Evolutionary conservation across 30 jellyfish, hydroid and myxozoan species (phyloP).

Genomic region (Clytia hemisphaerica): DNA sequence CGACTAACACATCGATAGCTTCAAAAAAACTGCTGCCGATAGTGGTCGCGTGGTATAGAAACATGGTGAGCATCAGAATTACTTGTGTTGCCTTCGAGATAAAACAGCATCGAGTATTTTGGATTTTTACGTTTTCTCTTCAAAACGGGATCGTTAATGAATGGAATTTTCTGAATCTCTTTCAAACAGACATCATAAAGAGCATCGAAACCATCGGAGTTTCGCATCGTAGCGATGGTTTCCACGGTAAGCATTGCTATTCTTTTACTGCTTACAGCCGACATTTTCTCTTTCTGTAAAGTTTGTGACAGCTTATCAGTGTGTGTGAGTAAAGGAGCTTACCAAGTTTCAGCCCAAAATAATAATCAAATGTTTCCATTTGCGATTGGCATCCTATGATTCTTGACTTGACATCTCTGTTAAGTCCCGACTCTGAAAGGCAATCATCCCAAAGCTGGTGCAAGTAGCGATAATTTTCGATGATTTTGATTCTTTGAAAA

Average conservation of each 20-base stretch:
- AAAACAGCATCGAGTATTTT: slow-evolving; percentile 24
- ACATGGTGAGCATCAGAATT: slow-evolving; percentile 28
- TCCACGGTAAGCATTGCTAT: slow-evolving; percentile 39
- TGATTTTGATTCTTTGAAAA: slow-evolving; percentile 27
- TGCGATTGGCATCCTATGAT: slow-evolving; percentile 30
- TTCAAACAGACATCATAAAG: slow-evolving; percentile 23
- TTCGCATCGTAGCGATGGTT: slow-evolving; percentile 31
- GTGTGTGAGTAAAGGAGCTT: slow-evolving; percentile 28
- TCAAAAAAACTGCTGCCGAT: slow-evolving; percentile 22
- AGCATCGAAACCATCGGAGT: slow-evolving; percentile 20
- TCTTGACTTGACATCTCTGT: slow-evolving; percentile 30
- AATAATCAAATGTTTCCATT: slow-evolving; percentile 30
- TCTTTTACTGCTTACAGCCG: slow-evolving; percentile 35
- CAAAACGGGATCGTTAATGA: slow-evolving; percentile 20
- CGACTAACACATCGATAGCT: slow-evolving; percentile 34
- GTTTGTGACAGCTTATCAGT: slow-evolving; percentile 34
- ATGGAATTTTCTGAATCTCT: neutral
- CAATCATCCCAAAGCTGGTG: slow-evolving; percentile 36
- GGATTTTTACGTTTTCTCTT: slow-evolving; percentile 36
- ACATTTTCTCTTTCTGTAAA: slow-evolving; percentile 29
- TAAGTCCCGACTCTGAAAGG: slow-evolving; percentile 13
- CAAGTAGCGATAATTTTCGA: slow-evolving; percentile 19
- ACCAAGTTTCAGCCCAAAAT: slow-evolving; percentile 39
- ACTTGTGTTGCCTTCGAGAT: slow-evolving; percentile 25
- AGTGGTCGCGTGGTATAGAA: slow-evolving; percentile 29